These are phyloP conservation scores for Rhamphomyia laevipes DNA, from an alignment of 2,888 invertebrate species.

Conservation along the genomic window DNA sequence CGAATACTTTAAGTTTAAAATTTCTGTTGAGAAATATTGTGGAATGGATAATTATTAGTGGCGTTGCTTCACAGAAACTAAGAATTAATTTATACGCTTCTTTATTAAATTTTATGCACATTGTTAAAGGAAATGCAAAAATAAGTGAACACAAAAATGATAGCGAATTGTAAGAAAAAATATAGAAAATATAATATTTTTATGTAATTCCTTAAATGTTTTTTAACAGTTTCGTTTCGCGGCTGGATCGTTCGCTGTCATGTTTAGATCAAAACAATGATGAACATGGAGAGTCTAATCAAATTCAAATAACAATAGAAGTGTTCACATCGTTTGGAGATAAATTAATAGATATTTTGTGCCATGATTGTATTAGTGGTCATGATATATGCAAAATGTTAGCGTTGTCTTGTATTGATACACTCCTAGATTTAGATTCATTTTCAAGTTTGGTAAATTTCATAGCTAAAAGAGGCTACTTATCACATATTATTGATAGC, in stretches of 20 bases:
- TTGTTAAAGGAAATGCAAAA: slow-evolving; percentile 43
- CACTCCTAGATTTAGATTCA: slow-evolving; percentile 62
- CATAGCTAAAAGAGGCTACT: slow-evolving; percentile 51
- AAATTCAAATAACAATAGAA: slow-evolving; percentile 40
- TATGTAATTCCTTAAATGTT: not conserved
- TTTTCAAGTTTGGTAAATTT: slow-evolving; percentile 53
- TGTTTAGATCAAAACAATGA: slow-evolving; percentile 44
- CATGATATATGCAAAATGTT: slow-evolving; percentile 86
- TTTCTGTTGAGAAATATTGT: slow-evolving; percentile 64
- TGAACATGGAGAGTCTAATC: slow-evolving; percentile 42
- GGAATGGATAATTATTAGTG: slow-evolving; percentile 72
- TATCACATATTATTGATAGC: slow-evolving; percentile 73
- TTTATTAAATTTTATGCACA: slow-evolving; percentile 65
- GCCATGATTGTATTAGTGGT: slow-evolving; percentile 77
- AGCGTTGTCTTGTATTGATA: slow-evolving; percentile 69
- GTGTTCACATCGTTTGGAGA: slow-evolving; percentile 66
- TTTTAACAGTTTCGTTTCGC: slow-evolving; percentile 47
- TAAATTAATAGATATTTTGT: slow-evolving; percentile 65
- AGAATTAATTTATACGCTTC: slow-evolving; percentile 79
- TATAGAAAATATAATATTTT: slow-evolving; percentile 18
- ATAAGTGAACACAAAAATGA: slow-evolving; percentile 25
- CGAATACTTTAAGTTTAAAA: slow-evolving; percentile 54
- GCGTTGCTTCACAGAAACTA: slow-evolving; percentile 70
- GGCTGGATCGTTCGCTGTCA: slow-evolving; percentile 49
- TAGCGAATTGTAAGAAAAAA: slow-evolving; percentile 26